Percentiles rank a stretch among this genome's conserved stretches.
phyloP scores from a whole-genome alignment of 2,888 invertebrate genomes.

The Drosophila pseudotalamancana region DNA sequence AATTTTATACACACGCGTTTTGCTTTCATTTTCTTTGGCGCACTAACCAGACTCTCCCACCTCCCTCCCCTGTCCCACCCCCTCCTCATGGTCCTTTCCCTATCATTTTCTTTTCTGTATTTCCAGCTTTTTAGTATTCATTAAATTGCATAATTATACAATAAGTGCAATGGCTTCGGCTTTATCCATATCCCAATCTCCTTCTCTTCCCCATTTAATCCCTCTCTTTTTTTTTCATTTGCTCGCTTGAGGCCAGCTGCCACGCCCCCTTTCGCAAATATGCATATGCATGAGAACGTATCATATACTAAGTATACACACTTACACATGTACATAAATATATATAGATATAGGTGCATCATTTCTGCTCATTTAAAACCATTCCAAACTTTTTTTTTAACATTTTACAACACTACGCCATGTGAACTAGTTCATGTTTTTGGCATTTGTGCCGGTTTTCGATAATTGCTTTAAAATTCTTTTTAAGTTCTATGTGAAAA shows the following conservation, averaged over 20 bases:
- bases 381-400: slow-evolving; percentile 3
- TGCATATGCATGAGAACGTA: slow-evolving; percentile 44
- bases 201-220: neutral
- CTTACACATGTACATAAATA: slow-evolving; percentile 20
- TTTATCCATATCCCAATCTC: neutral
- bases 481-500: too few relatives aligned
- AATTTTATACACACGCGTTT: slow-evolving; percentile 68
- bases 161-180: slow-evolving; percentile 70
- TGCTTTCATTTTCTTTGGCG: slow-evolving; percentile 61
- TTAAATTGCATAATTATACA: slow-evolving; percentile 78
- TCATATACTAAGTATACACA: slow-evolving; percentile 12
- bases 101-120: slow-evolving; percentile 19
- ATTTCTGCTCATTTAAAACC: neutral
- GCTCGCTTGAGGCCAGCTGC: slow-evolving; percentile 3
- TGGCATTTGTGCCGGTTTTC: neutral
- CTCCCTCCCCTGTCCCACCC: neutral
- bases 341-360: too few relatives aligned
- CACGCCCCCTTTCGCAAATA: slow-evolving; percentile 7
- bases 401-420: slow-evolving; percentile 8
- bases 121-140: slow-evolving; percentile 73
- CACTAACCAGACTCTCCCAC: slow-evolving; percentile 20
- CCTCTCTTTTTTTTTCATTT: neutral
- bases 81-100: neutral
- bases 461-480: neutral
- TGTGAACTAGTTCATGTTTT: slow-evolving; percentile 1